Evolutionary conservation across 2,113 vertebrate species (phyloP).

Genomic region (Rana temporaria): DNA sequence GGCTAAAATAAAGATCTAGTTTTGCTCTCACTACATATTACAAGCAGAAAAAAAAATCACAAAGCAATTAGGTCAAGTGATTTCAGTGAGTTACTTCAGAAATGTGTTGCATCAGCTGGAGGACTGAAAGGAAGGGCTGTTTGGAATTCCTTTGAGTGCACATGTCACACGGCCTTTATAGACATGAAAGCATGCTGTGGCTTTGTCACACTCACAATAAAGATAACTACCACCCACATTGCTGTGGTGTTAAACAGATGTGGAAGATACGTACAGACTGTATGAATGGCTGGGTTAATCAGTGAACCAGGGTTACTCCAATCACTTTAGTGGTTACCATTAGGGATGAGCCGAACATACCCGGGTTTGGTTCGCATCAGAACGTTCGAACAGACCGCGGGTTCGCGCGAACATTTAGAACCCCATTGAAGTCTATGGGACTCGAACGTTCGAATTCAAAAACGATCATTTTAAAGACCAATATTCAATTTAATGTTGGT

Average conservation of each 20-base stretch:
- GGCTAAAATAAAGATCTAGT: too few species aligned
- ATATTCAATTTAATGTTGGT: too few species aligned
- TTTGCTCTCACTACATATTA: too few species aligned
- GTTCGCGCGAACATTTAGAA: too few species aligned
- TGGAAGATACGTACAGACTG: neutral
- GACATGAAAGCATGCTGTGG: neutral
- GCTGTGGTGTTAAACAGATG: neutral
- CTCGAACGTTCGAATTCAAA: too few species aligned
- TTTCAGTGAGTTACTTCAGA: neutral
- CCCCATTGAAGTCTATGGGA: too few species aligned
- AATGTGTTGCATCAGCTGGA: conserved; percentile 2
- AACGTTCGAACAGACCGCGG: too few species aligned
- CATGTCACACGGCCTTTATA: neutral
- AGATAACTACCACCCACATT: conserved; percentile 13
- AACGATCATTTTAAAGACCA: too few species aligned
- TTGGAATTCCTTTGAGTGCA: conserved; percentile 10
- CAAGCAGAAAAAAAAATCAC: too few species aligned
- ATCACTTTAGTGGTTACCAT: neutral
- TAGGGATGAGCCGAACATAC: too few species aligned
- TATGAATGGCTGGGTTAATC: neutral
- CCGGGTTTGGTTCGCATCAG: too few species aligned
- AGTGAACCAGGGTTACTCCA: neutral
- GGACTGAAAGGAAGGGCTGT: neutral
- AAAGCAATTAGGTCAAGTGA: too few species aligned
- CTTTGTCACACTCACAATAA: neutral